A percentile compares a stretch with the other conserved stretches of the same genome.
These are phyloP conservation scores for Cygnus olor DNA, from an alignment of 2,797 vertebrate species.

Conservation along the genomic window DNA sequence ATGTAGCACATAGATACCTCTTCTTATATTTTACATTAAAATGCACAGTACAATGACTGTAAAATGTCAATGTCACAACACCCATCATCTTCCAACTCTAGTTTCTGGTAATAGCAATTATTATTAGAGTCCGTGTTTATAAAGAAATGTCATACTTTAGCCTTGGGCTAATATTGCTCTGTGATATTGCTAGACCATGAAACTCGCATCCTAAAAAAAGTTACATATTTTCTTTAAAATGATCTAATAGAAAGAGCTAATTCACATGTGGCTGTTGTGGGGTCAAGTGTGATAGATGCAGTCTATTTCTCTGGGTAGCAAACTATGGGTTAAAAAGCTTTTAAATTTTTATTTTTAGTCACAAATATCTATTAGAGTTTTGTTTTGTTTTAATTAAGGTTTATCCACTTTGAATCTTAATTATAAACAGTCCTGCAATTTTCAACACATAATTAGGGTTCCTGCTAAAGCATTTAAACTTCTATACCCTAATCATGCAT, in stretches of 20 bases:
- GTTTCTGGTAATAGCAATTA: conserved; percentile 14
- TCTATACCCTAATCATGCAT: conserved; percentile 40
- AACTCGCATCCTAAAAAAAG: conserved; percentile 17
- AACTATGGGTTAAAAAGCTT: neutral
- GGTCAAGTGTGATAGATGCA: neutral
- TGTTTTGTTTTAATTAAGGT: neutral
- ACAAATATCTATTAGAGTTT: conserved; percentile 11
- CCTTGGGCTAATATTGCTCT: conserved; percentile 63
- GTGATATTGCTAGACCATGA: conserved; percentile 61
- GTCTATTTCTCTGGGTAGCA: conserved; percentile 8
- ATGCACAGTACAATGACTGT: conserved; percentile 62
- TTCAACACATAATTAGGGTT: conserved; percentile 42
- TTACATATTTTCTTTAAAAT: conserved; percentile 18
- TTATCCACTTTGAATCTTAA: conserved; percentile 3
- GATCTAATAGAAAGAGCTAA: conserved; percentile 21
- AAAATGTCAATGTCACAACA: conserved; percentile 42
- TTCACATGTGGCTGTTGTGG: neutral
- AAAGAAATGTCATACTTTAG: conserved; percentile 33
- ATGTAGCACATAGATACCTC: conserved; percentile 69
- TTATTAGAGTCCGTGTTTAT: conserved; percentile 7
- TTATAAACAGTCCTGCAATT: conserved; percentile 23
- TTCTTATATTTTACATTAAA: conserved; percentile 67
- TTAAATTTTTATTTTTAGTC: neutral
- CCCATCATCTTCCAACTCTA: neutral
- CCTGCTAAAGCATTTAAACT: conserved; percentile 18